Evolutionary conservation across 2,113 vertebrate genomes (phyloP).

Genomic region (Eidolon helvum): DNA sequence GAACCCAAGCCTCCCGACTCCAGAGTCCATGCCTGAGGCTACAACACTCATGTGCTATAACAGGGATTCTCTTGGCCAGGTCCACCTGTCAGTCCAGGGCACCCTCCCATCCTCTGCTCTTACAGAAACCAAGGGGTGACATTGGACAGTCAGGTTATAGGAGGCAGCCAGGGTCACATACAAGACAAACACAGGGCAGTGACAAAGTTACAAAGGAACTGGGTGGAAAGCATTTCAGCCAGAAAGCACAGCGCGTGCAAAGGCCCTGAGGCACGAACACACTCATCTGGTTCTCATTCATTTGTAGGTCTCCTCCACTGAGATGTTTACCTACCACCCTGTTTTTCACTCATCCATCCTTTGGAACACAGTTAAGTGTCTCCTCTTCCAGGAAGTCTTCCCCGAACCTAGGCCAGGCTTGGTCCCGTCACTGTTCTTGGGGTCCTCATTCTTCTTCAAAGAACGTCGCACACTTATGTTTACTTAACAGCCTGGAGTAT

Average conservation of each 20-base stretch:
- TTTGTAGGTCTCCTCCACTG: not conserved
- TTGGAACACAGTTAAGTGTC: not conserved
- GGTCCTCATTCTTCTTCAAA: not conserved
- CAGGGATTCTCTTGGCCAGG: not conserved
- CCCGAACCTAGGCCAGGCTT: not conserved
- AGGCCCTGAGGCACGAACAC: not conserved
- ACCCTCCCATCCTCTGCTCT: not conserved
- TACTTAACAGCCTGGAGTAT: not conserved
- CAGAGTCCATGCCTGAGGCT: not conserved
- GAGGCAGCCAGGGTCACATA: not conserved
- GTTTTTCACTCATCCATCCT: not conserved
- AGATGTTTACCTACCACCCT: not conserved
- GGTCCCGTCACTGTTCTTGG: too few relatives aligned
- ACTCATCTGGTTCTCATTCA: fast-evolving
- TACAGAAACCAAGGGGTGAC: not conserved
- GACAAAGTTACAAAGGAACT: not conserved
- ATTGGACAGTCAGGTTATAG: not conserved
- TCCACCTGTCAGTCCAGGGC: not conserved
- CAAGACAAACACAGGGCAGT: not conserved
- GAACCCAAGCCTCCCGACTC: not conserved
- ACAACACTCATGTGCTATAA: fast-evolving
- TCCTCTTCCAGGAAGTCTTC: not conserved
- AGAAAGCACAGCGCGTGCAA: not conserved
- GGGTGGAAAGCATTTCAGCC: not conserved
- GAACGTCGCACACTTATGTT: not conserved